Base-by-base conservation (phyloP, 1,140 invertebrate genomes). In the Pinna nobilis region DNA sequence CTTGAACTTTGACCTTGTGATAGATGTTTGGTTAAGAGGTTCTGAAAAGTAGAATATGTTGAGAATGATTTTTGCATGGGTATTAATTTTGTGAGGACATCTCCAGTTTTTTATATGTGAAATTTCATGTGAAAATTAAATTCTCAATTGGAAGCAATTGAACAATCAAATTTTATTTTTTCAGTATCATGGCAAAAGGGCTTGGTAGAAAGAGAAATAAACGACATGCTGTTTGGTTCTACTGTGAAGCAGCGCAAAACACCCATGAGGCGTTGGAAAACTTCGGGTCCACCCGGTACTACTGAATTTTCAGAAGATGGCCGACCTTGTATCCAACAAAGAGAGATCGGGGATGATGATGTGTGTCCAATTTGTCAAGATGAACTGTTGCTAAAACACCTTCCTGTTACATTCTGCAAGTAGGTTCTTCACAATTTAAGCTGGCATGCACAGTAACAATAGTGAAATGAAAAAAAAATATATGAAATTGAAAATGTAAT, bases 361-460 rank as follows among this genome's bases (percentile, higher is more conserved):
- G 82, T 87, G 7, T 90, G 89, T 71, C 89, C 89, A 7, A 90
- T 90, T 7, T 90, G 89, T 78, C 87, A 89, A 63, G 89, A 90
- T 39, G 88, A 89, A 60, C 79, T 90, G 9, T 61, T 89, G n/a
- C 68, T 65, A n/a, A 88, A 86, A 67, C 84, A 84, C 39, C 71
- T 84, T 37, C 87, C 87, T 61, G 87, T 90, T 11, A 89, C 88
- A 9, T 90, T 78, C 65, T 90, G 89, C 84, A 86, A 85, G 86
- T 89, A 78, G 64, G 83, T 81, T 13, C n/a, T n/a, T n/a, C n/a
- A n/a, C n/a, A n/a, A n/a, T n/a, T n/a, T 32, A 35, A 15, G 4
- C 4, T 67, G 5, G 15, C 32, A 18, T 15, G n/a, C 4, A 50
- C 3, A 18, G n/a, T n/a, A n/a, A n/a, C n/a, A n/a, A n/a, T n/a